phyloP scores from a whole-genome alignment of 2,113 vertebrate genomes.

The Drymodes brunneopygia region DNA sequence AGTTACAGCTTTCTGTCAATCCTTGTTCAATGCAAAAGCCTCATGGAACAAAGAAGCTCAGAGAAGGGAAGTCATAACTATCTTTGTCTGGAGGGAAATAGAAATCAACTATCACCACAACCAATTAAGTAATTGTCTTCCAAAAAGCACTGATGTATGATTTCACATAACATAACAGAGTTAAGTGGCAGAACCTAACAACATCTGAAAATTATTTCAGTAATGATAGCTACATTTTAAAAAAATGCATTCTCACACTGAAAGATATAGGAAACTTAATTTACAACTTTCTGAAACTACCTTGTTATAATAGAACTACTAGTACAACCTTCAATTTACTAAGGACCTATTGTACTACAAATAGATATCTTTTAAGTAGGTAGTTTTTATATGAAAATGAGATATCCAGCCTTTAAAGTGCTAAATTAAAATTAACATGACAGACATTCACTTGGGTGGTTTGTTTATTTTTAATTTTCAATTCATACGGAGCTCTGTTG shows the following conservation, averaged over 20 bases:
- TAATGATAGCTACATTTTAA: background rate
- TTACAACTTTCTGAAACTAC: background rate
- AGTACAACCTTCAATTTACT: background rate
- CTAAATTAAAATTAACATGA: background rate
- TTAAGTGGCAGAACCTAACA: background rate
- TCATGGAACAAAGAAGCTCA: background rate
- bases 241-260: background rate
- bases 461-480: slow-evolving; percentile 42
- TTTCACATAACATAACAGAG: background rate
- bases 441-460: background rate
- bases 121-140: background rate
- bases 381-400: background rate
- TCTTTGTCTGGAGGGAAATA: background rate
- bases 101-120: background rate
- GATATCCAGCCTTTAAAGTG: background rate
- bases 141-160: background rate
- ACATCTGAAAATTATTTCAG: background rate
- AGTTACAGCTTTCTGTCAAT: background rate
- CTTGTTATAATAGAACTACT: background rate
- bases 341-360: background rate
- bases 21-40: background rate
- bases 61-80: background rate
- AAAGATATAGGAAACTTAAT: background rate
- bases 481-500: background rate
- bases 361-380: background rate